Conservation (phyloP, 2,888 invertebrate species). For the Zygaena filipendulae region DNA sequence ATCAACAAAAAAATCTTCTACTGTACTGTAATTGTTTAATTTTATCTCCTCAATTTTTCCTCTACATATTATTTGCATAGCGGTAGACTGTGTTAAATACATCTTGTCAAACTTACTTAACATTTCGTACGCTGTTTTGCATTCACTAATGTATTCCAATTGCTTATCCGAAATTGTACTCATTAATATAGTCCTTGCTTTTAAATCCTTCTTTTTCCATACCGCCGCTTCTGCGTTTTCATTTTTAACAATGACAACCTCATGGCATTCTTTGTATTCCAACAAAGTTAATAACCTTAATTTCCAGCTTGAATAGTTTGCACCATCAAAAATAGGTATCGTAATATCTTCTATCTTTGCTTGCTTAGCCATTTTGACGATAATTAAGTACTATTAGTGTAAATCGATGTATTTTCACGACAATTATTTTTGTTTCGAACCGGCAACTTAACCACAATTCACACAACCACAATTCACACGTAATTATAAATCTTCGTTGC, state of each 20-base stretch:
- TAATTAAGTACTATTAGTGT: too few relatives aligned
- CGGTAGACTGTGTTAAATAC: conserved; percentile 19
- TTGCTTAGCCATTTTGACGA: too few relatives aligned
- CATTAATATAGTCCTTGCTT: conserved; percentile 18
- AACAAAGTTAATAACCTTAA: too few relatives aligned
- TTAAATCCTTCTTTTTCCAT: conserved; percentile 17
- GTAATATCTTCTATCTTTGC: conserved; percentile 17
- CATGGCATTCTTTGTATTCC: conserved; percentile 20
- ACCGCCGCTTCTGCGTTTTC: conserved; percentile 9
- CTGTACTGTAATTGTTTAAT: conserved; percentile 18
- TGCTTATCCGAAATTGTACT: conserved; percentile 19
- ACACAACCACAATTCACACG: too few relatives aligned
- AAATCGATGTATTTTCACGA: too few relatives aligned
- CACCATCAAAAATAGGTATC: conserved; percentile 19
- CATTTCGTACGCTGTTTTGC: conserved; percentile 16
- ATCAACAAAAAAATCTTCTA: conserved; percentile 20
- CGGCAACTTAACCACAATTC: too few relatives aligned
- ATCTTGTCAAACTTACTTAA: conserved; percentile 19
- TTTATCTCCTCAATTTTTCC: conserved; percentile 20
- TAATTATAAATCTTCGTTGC: too few relatives aligned
- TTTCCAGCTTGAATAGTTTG: too few relatives aligned
- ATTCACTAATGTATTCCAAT: conserved; percentile 18
- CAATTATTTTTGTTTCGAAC: too few relatives aligned
- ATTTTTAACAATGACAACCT: conserved; percentile 12
- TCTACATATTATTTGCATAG: conserved; percentile 21